Conservation (phyloP, 1,140 invertebrate genomes). For the Manduca sexta region DNA sequence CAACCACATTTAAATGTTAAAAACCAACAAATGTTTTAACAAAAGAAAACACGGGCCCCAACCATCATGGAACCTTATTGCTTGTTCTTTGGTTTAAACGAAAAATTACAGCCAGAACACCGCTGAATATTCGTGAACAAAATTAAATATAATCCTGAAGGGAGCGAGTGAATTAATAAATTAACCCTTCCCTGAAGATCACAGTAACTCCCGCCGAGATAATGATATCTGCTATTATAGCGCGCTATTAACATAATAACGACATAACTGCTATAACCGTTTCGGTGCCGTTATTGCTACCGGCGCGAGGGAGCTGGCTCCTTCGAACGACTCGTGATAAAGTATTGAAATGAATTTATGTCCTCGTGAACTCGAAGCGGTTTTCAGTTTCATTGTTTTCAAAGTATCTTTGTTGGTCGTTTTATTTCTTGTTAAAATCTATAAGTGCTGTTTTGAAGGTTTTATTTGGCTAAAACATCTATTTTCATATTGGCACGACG, state of each 20-base stretch:
- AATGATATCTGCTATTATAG: conserved; percentile 25
- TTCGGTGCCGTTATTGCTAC: not conserved
- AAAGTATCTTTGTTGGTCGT: too few relatives aligned
- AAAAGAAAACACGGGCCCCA: too few relatives aligned
- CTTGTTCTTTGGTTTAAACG: not conserved
- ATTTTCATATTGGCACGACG: too few relatives aligned
- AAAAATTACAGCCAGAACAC: not conserved
- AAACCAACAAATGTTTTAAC: too few relatives aligned
- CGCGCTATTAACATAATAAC: conserved; percentile 21
- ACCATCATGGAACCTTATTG: too few relatives aligned
- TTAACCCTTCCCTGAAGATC: conserved; percentile 19
- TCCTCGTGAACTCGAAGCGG: too few relatives aligned
- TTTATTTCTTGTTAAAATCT: too few relatives aligned
- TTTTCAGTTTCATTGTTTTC: too few relatives aligned
- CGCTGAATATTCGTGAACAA: conserved; percentile 1
- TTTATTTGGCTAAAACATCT: too few relatives aligned
- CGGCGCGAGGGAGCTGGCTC: not conserved
- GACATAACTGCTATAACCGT: conserved; percentile 15
- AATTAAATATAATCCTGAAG: conserved; percentile 20
- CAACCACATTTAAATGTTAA: too few relatives aligned
- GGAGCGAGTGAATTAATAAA: conserved; percentile 17
- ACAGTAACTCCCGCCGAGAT: conserved; percentile 13
- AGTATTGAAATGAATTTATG: too few relatives aligned
- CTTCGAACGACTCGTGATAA: not conserved
- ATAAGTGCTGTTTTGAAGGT: too few relatives aligned